Percentiles rank a stretch among this genome's conserved stretches.
phyloP scores from a whole-genome alignment of 2,113 vertebrate species.

The Cercopithecus mona region DNA sequence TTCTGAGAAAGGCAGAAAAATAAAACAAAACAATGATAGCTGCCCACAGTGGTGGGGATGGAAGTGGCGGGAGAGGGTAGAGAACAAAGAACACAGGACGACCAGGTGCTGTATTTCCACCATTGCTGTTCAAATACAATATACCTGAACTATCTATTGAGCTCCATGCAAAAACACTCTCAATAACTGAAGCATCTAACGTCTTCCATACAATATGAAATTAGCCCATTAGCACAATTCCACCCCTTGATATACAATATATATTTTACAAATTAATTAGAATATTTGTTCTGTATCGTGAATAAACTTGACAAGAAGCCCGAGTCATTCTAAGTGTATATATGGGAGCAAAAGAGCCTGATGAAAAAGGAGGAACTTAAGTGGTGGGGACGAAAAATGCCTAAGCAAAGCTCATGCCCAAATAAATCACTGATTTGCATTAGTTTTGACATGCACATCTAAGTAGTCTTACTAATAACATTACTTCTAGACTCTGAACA shows the following conservation, averaged over 20 bases:
- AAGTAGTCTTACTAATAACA: background rate
- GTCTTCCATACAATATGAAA: background rate
- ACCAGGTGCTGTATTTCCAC: background rate
- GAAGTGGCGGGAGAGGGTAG: rapidly evolving
- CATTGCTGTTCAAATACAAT: rapidly evolving
- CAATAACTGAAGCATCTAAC: background rate
- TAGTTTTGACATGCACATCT: background rate
- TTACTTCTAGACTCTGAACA: background rate
- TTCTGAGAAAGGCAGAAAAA: background rate
- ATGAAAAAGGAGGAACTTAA: background rate
- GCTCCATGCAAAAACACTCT: background rate
- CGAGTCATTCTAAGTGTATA: background rate
- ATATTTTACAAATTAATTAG: background rate
- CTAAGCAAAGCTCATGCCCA: background rate
- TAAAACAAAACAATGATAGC: background rate
- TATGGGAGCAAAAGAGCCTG: background rate
- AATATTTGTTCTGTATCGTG: background rate
- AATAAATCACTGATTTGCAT: background rate
- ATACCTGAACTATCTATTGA: background rate
- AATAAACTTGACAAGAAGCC: background rate
- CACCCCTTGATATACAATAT: background rate
- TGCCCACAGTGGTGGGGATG: background rate
- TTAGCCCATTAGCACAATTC: background rate
- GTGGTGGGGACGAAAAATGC: background rate
- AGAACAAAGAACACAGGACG: background rate